phyloP scores from a whole-genome alignment of 2,888 invertebrate genomes.

The Brachylomia viminalis region DNA sequence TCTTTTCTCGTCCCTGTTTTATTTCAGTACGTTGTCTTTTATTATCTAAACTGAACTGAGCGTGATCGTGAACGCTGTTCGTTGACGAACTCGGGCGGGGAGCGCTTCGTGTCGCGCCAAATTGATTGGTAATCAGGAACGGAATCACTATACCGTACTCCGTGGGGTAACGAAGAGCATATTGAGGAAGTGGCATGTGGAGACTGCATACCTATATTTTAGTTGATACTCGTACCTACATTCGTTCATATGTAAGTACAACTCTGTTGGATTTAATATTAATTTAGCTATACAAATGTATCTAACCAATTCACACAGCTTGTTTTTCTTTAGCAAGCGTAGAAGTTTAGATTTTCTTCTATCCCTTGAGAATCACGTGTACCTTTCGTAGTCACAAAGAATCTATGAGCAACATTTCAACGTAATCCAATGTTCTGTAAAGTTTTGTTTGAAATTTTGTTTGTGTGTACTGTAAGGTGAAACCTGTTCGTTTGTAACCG shows the following conservation, averaged over 20 bases:
- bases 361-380: conserved; percentile 40
- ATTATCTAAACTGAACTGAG: conserved; percentile 65
- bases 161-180: conserved; percentile 53
- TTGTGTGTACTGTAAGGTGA: conserved; percentile 28
- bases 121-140: conserved; percentile 68
- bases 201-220: conserved; percentile 19
- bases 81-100: conserved; percentile 50
- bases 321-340: conserved; percentile 29
- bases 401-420: conserved; percentile 54
- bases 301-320: conserved; percentile 1
- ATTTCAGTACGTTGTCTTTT: conserved; percentile 65
- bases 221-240: neutral
- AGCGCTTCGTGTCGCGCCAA: conserved; percentile 58
- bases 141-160: conserved; percentile 55
- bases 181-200: conserved; percentile 30
- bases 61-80: conserved; percentile 58
- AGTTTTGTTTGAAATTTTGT: conserved; percentile 38
- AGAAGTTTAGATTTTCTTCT: conserved; percentile 31
- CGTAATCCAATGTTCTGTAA: conserved; percentile 51
- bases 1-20: conserved; percentile 59
- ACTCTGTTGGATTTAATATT: conserved; percentile 12
- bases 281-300: conserved; percentile 3
- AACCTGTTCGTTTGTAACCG: conserved; percentile 27
- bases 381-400: conserved; percentile 62
- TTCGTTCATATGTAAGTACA: neutral